Evolutionary conservation across 2,113 vertebrate species (phyloP).

Genomic region (Apteryx owenii): DNA sequence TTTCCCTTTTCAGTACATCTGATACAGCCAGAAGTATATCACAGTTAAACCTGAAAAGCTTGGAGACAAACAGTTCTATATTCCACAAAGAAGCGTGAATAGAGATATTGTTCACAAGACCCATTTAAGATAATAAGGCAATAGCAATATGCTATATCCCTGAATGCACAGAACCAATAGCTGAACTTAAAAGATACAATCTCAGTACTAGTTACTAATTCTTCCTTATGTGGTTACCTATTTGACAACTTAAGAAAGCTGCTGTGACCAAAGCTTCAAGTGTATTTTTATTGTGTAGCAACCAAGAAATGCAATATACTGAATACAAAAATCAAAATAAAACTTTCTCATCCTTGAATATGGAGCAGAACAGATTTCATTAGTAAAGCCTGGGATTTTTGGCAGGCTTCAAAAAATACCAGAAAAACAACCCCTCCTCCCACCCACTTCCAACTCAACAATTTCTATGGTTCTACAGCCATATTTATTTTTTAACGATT

Average conservation of each 20-base stretch:
- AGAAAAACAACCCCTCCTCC: neutral
- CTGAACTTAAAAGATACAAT: neutral
- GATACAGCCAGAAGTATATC: neutral
- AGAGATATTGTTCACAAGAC: neutral
- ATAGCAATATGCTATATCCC: neutral
- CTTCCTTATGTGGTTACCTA: neutral
- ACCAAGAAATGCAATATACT: neutral
- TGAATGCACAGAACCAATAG: neutral
- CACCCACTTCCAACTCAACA: neutral
- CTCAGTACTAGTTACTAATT: neutral
- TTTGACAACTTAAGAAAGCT: neutral
- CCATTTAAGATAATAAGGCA: neutral
- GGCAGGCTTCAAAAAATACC: neutral
- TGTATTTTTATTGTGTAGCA: neutral
- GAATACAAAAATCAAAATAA: neutral
- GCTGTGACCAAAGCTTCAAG: neutral
- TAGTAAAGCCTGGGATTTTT: neutral
- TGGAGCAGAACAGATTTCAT: neutral
- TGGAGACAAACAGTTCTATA: neutral
- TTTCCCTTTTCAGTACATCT: neutral
- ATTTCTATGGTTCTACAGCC: neutral
- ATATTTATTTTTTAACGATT: neutral
- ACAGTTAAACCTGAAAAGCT: constrained; percentile 2
- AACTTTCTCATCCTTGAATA: neutral
- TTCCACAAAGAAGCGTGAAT: neutral